Evolutionary conservation across 2,113 vertebrate species (phyloP), one percentile per base, ranked within the genome.

Genomic region (Kryptolebias marmoratus): DNA sequence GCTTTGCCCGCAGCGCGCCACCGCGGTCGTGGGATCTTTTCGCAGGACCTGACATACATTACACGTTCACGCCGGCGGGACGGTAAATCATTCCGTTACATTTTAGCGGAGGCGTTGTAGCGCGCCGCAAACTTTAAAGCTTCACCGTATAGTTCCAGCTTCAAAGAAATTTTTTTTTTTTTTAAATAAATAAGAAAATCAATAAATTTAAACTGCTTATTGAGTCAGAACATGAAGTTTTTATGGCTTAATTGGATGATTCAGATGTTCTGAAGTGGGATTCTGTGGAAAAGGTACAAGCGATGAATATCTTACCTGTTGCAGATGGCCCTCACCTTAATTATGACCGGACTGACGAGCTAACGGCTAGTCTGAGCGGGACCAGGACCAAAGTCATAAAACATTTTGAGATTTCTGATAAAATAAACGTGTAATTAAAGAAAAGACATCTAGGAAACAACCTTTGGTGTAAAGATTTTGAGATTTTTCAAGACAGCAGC

Each of bases 1-100:
- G 48, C 78, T 67, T 72, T 61, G 45, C 39, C 64, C 56, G 56
- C 39, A 59, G 62, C 68, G 47, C 9, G 39, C 36, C 39, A 36
- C 49, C 6, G 42, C 50, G 65, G 65, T 58, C 65, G 36, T 39
- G 39, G 39, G 28, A 75, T 68, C 31, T 64, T 22, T 77, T 36
- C 0, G 0, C 1, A 0, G 60, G 63, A 59, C 56, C 77, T 52
- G 70, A 66, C 48, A 53, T 22, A 27, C 22, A 53, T 53, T 10
- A 53, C 1, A 27, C n/a, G 10, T 11, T 27, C n/a, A 1, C 10
- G 49, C 10, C n/a, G 6, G 18, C 7, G 49, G 18, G 8, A 22
- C 18, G 10, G 49, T n/a, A 10, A 9, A 22, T 52, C 22, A 18
- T 6, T 42, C 39, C 5, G 10, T 10, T 8, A 42, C 5, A 8